Conservation (phyloP, 2,113 vertebrate genomes). For the Esox niger region DNA sequence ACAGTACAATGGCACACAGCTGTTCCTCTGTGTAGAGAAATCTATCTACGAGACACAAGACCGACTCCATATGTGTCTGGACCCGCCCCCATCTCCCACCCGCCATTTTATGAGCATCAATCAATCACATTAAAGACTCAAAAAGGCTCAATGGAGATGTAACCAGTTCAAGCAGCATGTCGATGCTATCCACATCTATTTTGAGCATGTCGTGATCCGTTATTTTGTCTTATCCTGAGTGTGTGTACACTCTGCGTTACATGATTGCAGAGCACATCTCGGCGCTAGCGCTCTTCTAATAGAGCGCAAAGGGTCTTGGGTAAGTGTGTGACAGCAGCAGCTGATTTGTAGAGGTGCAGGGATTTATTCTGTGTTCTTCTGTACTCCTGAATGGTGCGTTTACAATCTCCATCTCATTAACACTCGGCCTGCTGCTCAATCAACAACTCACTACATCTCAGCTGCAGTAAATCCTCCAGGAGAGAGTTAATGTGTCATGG, state of each 20-base stretch:
- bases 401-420: slow-evolving; percentile 74
- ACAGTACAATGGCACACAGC: slow-evolving; percentile 66
- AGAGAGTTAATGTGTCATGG: slow-evolving; percentile 55
- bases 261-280: slow-evolving; percentile 34
- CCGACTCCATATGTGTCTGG: slow-evolving; percentile 37
- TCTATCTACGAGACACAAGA: slow-evolving; percentile 41
- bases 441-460: slow-evolving; percentile 58
- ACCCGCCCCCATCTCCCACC: slow-evolving; percentile 37
- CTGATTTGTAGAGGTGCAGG: slow-evolving; percentile 64
- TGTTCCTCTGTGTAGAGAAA: slow-evolving; percentile 54
- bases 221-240: slow-evolving; percentile 36
- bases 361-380: slow-evolving; percentile 53
- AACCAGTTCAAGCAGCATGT: slow-evolving; percentile 34
- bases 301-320: slow-evolving; percentile 29
- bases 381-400: slow-evolving; percentile 60
- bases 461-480: slow-evolving; percentile 53
- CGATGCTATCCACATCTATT: slow-evolving; percentile 29
- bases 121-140: slow-evolving; percentile 33
- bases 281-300: slow-evolving; percentile 13
- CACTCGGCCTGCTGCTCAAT: slow-evolving; percentile 55
- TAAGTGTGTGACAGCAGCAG: slow-evolving; percentile 37
- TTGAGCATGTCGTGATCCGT: slow-evolving; percentile 39
- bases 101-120: slow-evolving; percentile 17
- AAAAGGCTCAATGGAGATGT: slow-evolving; percentile 37
- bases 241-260: slow-evolving; percentile 16